These are phyloP conservation scores for Eulithis testata DNA, from an alignment of 2,888 invertebrate genomes.

Conservation along the genomic window DNA sequence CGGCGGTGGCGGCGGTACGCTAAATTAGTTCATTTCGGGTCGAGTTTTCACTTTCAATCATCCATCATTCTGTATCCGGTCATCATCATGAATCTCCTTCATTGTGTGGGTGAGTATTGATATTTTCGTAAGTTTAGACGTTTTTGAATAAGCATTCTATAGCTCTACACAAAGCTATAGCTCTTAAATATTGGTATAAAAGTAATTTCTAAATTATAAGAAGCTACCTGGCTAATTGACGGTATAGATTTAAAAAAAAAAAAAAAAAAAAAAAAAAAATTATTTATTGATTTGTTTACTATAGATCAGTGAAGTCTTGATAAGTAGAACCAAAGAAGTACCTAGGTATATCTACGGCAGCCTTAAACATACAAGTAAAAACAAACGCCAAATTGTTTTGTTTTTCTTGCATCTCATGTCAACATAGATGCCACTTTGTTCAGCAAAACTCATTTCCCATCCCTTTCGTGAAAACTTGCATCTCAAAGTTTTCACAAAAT, in stretches of 20 bases:
- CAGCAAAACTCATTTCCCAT: not conserved
- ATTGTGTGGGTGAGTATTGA: slow-evolving; percentile 40
- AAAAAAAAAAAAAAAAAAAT: no score
- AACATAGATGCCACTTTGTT: not conserved
- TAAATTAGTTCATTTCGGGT: slow-evolving; percentile 15
- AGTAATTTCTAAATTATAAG: no score
- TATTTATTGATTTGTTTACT: no score
- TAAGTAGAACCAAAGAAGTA: no score
- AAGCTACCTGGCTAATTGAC: no score
- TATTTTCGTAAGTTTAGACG: not conserved
- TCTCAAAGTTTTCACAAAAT: not conserved
- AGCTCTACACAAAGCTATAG: no score
- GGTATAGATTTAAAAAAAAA: no score
- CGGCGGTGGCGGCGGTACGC: not conserved
- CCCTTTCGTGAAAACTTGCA: not conserved
- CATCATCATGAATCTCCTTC: slow-evolving; percentile 51
- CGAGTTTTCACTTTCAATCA: slow-evolving; percentile 36
- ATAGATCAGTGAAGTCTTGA: no score
- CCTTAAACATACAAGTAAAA: no score
- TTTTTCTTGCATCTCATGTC: not conserved
- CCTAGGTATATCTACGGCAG: no score
- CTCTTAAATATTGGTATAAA: no score
- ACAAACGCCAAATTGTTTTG: not conserved
- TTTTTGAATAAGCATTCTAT: no score
- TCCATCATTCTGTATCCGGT: slow-evolving; percentile 49